Evolutionary conservation across 2,888 invertebrate species (phyloP).

Genomic region (Cryptus viduatorius): DNA sequence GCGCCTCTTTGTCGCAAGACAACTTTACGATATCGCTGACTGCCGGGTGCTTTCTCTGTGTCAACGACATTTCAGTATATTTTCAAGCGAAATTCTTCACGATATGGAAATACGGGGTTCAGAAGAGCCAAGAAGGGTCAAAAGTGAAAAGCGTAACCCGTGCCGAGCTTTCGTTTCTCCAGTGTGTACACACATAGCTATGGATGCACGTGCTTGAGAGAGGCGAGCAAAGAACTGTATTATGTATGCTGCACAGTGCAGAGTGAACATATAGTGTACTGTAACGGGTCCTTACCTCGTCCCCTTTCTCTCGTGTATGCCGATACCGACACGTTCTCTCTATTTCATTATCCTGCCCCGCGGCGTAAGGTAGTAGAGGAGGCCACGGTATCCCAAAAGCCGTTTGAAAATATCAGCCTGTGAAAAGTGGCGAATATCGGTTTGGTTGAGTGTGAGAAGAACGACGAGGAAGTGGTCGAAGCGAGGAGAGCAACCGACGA

Average conservation of each 20-base stretch:
- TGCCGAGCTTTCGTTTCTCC: neutral
- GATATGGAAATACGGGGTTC: slow-evolving; percentile 34
- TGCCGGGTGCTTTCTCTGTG: neutral
- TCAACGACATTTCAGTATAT: slow-evolving; percentile 34
- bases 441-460: slow-evolving; percentile 18
- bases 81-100: slow-evolving; percentile 17
- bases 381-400: slow-evolving; percentile 25
- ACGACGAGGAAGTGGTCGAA: slow-evolving; percentile 7
- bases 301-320: neutral
- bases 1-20: neutral
- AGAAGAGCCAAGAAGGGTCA: slow-evolving; percentile 11
- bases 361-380: slow-evolving; percentile 20
- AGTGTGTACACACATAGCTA: neutral
- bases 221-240: neutral
- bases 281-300: slow-evolving; percentile 9
- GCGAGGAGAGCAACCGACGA: slow-evolving; percentile 2
- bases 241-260: neutral
- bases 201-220: neutral
- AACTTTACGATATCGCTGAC: neutral
- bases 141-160: slow-evolving; percentile 25
- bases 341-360: slow-evolving; percentile 46
- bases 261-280: neutral
- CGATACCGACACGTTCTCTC: slow-evolving; percentile 42
- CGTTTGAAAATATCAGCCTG: slow-evolving; percentile 46
- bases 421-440: slow-evolving; percentile 51